Evolutionary conservation across 2,888 invertebrate species (phyloP).

Genomic region (Galerucella pusilla): DNA sequence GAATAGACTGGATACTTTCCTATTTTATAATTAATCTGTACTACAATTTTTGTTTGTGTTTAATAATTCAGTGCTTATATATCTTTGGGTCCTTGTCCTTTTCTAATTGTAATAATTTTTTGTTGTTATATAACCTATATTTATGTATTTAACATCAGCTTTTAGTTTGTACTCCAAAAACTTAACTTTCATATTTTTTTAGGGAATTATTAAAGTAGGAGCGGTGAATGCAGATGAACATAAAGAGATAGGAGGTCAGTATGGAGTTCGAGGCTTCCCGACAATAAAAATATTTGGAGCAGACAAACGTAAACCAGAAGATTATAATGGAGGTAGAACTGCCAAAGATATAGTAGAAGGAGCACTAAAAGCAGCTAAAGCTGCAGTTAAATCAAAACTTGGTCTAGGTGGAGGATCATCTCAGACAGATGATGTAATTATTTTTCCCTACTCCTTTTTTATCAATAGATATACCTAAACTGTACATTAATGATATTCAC

Average conservation of each 20-base stretch:
- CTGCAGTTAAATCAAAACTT: conserved; percentile 77
- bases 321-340: conserved; percentile 86
- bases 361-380: conserved; percentile 80
- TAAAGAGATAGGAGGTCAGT: conserved; percentile 81
- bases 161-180: too few species aligned
- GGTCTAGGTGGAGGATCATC: conserved; percentile 70
- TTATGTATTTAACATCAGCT: too few species aligned
- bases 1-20: too few species aligned
- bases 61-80: too few species aligned
- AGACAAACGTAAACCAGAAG: conserved; percentile 84
- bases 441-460: not conserved
- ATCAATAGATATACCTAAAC: too few species aligned
- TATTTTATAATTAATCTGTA: too few species aligned
- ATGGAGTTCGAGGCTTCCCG: conserved; percentile 91
- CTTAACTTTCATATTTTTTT: conserved; percentile 43
- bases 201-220: conserved; percentile 94
- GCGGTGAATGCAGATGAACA: conserved; percentile 94
- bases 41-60: too few species aligned
- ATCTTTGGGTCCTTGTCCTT: too few species aligned
- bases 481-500: too few species aligned
- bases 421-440: conserved; percentile 50
- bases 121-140: too few species aligned
- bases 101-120: too few species aligned
- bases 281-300: conserved; percentile 94
- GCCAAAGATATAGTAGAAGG: conserved; percentile 89